Conservation (phyloP, 1,140 invertebrate species). For the Lepidurus apus region DNA sequence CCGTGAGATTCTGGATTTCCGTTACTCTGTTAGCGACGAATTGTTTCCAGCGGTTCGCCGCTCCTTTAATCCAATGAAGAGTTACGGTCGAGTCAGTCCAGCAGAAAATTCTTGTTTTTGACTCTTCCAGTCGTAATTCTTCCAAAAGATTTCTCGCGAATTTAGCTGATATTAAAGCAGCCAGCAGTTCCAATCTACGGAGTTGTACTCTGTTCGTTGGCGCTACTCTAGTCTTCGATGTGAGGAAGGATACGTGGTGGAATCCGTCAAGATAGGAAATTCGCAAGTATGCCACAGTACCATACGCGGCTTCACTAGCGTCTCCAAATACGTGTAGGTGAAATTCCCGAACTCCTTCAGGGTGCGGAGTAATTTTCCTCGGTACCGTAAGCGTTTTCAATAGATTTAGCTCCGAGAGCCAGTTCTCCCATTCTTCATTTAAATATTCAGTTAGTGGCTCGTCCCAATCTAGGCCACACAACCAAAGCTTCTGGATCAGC, state of each 20-base stretch:
- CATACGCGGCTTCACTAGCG: slow-evolving; percentile 30
- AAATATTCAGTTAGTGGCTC: background rate
- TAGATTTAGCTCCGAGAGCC: background rate
- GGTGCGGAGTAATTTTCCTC: background rate
- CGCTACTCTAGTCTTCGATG: slow-evolving; percentile 35
- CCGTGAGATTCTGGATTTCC: slow-evolving; percentile 41
- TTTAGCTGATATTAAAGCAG: slow-evolving; percentile 30
- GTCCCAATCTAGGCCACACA: background rate
- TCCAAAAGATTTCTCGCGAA: slow-evolving; percentile 28
- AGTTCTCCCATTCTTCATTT: background rate
- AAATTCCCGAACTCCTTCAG: background rate
- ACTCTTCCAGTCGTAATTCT: too few relatives aligned
- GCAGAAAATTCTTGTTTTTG: slow-evolving; percentile 33
- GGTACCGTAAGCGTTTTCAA: background rate
- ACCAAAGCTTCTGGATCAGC: background rate
- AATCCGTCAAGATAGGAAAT: background rate
- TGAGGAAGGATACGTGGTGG: slow-evolving; percentile 7
- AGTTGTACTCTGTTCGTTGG: slow-evolving; percentile 35
- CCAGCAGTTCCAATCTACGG: slow-evolving; percentile 36
- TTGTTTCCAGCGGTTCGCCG: slow-evolving; percentile 41
- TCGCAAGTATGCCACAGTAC: slow-evolving; percentile 31
- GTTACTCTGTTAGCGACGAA: slow-evolving; percentile 46
- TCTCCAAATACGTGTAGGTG: slow-evolving; percentile 35
- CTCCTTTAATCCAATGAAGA: slow-evolving; percentile 42
- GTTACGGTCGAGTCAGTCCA: slow-evolving; percentile 44